Evolutionary conservation across 2,113 vertebrate genomes (phyloP).

Genomic region (Crotophaga sulcirostris): DNA sequence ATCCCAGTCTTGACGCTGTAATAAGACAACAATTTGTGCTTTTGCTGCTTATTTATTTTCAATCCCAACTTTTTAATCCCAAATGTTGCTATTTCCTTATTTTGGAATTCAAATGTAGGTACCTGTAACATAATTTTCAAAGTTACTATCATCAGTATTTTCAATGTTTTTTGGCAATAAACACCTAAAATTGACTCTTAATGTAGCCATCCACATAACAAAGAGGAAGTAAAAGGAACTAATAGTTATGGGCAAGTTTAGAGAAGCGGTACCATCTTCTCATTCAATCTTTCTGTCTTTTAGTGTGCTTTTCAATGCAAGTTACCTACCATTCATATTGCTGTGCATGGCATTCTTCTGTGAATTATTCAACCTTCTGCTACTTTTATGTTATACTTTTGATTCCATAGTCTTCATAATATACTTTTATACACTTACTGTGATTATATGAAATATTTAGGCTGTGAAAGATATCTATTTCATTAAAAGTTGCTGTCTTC

Average conservation of each 20-base stretch:
- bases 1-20: not conserved
- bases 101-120: not conserved
- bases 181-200: not conserved
- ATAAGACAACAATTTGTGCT: not conserved
- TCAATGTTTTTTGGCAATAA: not conserved
- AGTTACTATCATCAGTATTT: not conserved
- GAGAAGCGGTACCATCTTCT: not conserved
- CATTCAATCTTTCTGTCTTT: not conserved
- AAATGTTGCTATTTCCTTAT: not conserved
- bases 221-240: not conserved
- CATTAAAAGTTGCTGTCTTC: not conserved
- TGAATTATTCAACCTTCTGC: not conserved
- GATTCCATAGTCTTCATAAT: rapidly evolving
- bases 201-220: not conserved
- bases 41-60: not conserved
- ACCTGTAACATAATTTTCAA: not conserved
- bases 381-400: not conserved
- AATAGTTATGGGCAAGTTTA: not conserved
- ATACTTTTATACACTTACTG: not conserved
- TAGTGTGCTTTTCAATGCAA: not conserved
- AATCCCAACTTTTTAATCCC: not conserved
- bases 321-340: not conserved
- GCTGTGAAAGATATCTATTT: not conserved
- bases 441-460: not conserved
- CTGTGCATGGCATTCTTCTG: not conserved